Evolutionary conservation across 2,888 invertebrate genomes (phyloP).

Genomic region (Seira musarum): DNA sequence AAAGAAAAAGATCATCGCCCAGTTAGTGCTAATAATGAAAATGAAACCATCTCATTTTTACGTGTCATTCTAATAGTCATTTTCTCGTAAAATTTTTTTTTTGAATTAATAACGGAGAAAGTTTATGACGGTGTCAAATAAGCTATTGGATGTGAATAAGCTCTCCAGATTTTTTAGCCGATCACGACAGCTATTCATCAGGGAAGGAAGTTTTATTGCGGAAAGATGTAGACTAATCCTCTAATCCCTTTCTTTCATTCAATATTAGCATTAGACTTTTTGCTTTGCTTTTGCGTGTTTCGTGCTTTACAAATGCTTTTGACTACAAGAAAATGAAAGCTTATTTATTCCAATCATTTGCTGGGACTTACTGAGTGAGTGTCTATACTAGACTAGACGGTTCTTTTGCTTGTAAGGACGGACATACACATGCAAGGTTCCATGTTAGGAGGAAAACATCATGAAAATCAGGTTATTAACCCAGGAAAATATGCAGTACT

Average conservation of each 20-base stretch:
- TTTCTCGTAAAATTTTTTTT: too few species aligned
- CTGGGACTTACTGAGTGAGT: neutral
- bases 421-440: neutral
- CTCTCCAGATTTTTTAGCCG: too few species aligned
- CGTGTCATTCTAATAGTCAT: too few species aligned
- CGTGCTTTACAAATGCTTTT: neutral
- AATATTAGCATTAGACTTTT: neutral
- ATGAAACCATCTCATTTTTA: too few species aligned
- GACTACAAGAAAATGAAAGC: neutral
- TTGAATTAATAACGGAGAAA: too few species aligned
- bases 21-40: too few species aligned
- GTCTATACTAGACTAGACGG: neutral
- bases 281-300: neutral
- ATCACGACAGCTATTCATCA: too few species aligned
- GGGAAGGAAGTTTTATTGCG: too few species aligned
- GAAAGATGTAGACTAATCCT: too few species aligned
- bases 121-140: too few species aligned
- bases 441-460: neutral
- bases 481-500: conserved; percentile 6
- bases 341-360: neutral
- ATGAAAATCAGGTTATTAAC: conserved; percentile 75
- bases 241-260: neutral
- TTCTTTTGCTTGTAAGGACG: neutral
- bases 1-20: too few species aligned
- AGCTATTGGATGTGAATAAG: too few species aligned